Evolutionary conservation across 2,888 invertebrate species (phyloP).

Genomic region (Drosophila vallismaia): DNA sequence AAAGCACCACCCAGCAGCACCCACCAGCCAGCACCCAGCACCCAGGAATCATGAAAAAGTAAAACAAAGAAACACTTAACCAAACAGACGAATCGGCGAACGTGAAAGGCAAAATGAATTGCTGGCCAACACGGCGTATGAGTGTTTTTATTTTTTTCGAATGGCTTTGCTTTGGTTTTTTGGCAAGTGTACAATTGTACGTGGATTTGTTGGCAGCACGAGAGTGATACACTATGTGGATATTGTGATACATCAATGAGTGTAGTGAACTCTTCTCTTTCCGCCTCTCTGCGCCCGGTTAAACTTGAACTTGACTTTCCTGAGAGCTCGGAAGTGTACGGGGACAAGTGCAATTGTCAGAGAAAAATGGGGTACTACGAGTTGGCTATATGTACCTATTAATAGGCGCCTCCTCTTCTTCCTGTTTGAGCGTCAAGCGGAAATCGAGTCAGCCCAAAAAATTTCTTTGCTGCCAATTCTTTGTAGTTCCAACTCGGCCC

Average conservation of each 20-base stretch:
- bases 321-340: conserved; percentile 36
- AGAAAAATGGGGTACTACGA: conserved; percentile 10
- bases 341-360: conserved; percentile 36
- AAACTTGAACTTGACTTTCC: conserved; percentile 65
- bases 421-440: conserved; percentile 48
- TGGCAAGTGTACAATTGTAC: conserved; percentile 35
- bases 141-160: conserved; percentile 35
- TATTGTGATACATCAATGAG: conserved; percentile 4
- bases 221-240: conserved; percentile 4
- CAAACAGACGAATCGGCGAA: conserved; percentile 58
- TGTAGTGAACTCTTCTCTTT: conserved; percentile 32
- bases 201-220: conserved; percentile 23
- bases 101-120: conserved; percentile 36
- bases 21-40: conserved; percentile 21
- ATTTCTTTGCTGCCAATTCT: conserved; percentile 27
- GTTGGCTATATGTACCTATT: conserved; percentile 20
- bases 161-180: conserved; percentile 21
- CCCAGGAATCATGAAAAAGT: conserved; percentile 4
- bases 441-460: conserved; percentile 50
- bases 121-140: conserved; percentile 62
- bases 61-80: conserved; percentile 62
- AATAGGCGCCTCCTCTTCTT: conserved; percentile 47
- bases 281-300: conserved; percentile 10
- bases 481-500: conserved; percentile 39
- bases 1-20: conserved; percentile 18